phyloP scores from a whole-genome alignment of 2,797 vertebrate species.

The Distichodus sexfasciatus region DNA sequence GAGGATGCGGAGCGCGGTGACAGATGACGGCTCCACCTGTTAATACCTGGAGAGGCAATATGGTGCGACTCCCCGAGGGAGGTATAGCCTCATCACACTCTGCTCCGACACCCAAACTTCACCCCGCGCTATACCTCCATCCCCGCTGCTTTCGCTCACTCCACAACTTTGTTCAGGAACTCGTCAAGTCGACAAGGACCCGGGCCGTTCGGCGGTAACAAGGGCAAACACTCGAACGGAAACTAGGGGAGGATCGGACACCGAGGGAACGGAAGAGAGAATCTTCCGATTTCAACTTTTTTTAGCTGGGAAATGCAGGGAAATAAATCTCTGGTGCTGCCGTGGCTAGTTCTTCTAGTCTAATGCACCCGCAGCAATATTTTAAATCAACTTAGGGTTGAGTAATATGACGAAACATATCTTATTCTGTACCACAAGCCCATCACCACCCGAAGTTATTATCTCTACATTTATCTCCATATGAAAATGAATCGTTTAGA shows the following conservation, averaged over 20 bases:
- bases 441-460: too few relatives aligned
- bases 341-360: too few relatives aligned
- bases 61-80: slow-evolving; percentile 47
- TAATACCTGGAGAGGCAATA: slow-evolving; percentile 52
- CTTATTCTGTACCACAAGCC: too few relatives aligned
- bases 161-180: background rate
- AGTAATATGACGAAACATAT: too few relatives aligned
- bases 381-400: too few relatives aligned
- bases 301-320: too few relatives aligned
- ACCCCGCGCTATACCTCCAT: background rate
- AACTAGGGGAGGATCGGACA: background rate
- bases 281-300: background rate
- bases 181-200: background rate
- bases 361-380: too few relatives aligned
- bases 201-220: background rate
- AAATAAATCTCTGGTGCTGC: too few relatives aligned
- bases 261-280: too few relatives aligned
- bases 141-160: background rate
- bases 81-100: slow-evolving; percentile 38
- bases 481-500: too few relatives aligned
- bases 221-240: background rate
- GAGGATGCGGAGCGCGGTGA: slow-evolving; percentile 27
- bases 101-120: slow-evolving; percentile 33
- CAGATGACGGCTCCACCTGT: slow-evolving; percentile 60
- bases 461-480: too few relatives aligned